These are phyloP conservation scores for Drosophila infuscata DNA, from an alignment of 2,888 invertebrate genomes.

Conservation along the genomic window DNA sequence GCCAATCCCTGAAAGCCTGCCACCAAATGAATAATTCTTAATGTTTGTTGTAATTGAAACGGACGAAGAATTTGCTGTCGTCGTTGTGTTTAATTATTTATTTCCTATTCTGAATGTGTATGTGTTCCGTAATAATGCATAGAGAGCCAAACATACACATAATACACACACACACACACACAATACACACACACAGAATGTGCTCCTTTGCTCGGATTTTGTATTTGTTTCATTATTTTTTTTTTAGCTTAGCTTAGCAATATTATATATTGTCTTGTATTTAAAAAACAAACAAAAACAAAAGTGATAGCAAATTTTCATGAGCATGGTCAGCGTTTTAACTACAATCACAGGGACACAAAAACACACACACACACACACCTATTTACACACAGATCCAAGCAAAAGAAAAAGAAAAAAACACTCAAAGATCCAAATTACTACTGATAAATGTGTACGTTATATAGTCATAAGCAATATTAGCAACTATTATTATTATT, in stretches of 20 bases:
- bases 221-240: conserved; percentile 11
- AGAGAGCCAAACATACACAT: conserved; percentile 29
- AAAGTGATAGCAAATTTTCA: conserved; percentile 71
- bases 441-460: conserved; percentile 74
- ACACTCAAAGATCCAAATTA: conserved; percentile 72
- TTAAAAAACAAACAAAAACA: conserved; percentile 37
- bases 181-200: conserved; percentile 11
- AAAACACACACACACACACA: conserved; percentile 8
- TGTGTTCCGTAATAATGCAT: conserved; percentile 30
- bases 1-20: conserved; percentile 63
- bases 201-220: conserved; percentile 1
- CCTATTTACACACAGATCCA: conserved; percentile 26
- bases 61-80: background rate
- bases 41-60: conserved; percentile 52
- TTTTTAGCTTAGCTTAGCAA: conserved; percentile 40
- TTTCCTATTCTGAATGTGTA: conserved; percentile 40
- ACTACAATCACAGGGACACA: conserved; percentile 54
- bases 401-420: conserved; percentile 15
- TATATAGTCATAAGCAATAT: conserved; percentile 80
- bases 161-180: conserved; percentile 40
- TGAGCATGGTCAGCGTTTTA: conserved; percentile 71
- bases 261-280: conserved; percentile 40
- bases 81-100: conserved; percentile 38
- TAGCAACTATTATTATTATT: conserved; percentile 66
- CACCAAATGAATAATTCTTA: conserved; percentile 67